phyloP scores from a whole-genome alignment of 2,888 invertebrate species.

The Temnothorax ravouxi region DNA sequence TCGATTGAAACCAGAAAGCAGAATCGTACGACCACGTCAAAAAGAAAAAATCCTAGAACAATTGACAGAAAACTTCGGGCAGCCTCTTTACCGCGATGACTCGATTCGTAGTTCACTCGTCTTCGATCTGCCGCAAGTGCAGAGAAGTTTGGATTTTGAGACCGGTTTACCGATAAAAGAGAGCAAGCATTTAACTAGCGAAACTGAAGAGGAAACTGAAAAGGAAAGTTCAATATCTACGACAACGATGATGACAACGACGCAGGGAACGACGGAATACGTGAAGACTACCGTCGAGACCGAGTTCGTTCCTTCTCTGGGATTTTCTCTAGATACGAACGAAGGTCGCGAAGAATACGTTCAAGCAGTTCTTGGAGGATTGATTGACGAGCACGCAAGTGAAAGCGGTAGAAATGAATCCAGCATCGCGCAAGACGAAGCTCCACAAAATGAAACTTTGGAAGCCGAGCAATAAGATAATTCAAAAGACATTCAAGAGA shows the following conservation, averaged over 20 bases:
- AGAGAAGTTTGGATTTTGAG: constrained; percentile 64
- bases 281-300: constrained; percentile 78
- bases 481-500: background rate
- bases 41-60: constrained; percentile 67
- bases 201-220: constrained; percentile 5
- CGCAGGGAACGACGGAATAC: constrained; percentile 25
- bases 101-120: constrained; percentile 13
- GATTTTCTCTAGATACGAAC: constrained; percentile 83
- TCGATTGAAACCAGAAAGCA: background rate
- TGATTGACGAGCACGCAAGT: constrained; percentile 72
- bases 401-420: constrained; percentile 46
- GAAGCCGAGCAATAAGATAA: background rate
- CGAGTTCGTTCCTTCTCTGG: constrained; percentile 84
- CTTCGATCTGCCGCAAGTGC: constrained; percentile 68
- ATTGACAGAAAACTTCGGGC: constrained; percentile 69
- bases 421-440: background rate
- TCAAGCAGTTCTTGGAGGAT: constrained; percentile 82
- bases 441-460: constrained; percentile 16
- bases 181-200: background rate
- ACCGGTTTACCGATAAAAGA: constrained; percentile 30
- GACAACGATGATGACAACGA: background rate
- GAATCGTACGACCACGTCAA: background rate
- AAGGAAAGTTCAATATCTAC: background rate
- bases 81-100: constrained; percentile 51
- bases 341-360: constrained; percentile 82